Conservation (phyloP, 2,797 vertebrate species). For the Glyptemys insculpta region DNA sequence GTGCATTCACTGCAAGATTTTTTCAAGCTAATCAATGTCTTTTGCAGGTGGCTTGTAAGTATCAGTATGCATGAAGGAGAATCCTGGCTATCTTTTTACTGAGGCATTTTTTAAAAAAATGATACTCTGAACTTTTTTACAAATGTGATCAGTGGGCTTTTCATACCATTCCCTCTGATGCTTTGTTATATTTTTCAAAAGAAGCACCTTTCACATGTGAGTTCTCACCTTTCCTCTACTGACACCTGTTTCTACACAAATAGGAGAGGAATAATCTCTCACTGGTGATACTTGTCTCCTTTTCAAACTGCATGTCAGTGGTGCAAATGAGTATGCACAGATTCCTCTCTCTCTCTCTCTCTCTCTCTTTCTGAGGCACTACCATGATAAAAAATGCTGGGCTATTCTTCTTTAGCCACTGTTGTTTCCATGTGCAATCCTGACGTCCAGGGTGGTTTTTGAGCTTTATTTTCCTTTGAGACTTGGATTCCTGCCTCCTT, state of each 20-base stretch:
- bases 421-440: neutral
- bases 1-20: neutral
- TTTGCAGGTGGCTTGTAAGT: neutral
- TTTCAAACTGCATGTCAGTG: neutral
- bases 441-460: neutral
- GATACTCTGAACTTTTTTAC: neutral
- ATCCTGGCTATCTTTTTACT: neutral
- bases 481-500: neutral
- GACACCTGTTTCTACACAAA: neutral
- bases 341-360: neutral
- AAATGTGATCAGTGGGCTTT: neutral
- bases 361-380: neutral
- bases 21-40: neutral
- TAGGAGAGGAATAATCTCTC: neutral
- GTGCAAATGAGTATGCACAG: neutral
- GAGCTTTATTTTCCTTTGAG: neutral
- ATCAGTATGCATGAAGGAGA: fast-evolving
- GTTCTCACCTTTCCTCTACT: neutral
- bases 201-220: neutral
- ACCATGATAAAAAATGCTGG: neutral
- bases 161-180: neutral
- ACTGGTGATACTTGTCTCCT: neutral
- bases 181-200: neutral
- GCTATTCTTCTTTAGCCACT: neutral
- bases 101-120: neutral